A percentile compares a stretch with the other conserved stretches of the same genome.
Conservation (phyloP, 2,888 invertebrate species). For the Rutpela maculata region DNA sequence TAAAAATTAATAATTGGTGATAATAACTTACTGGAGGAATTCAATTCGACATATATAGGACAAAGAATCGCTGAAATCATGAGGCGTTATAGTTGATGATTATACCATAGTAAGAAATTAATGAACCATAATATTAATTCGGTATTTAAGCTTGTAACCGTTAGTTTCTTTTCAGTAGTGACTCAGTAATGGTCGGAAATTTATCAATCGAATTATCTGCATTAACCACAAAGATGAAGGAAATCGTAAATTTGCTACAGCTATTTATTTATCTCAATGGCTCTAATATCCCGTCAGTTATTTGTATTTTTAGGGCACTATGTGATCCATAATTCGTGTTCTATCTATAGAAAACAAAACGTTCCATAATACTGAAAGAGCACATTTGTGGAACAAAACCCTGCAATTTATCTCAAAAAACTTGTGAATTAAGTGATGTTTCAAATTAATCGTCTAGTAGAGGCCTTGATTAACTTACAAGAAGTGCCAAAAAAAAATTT, state of each 20-base stretch:
- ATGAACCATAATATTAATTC: constrained; percentile 1
- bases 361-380: neutral
- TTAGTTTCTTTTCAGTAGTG: constrained; percentile 4
- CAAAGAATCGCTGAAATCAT: neutral
- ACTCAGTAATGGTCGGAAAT: neutral
- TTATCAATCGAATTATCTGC: constrained; percentile 7
- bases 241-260: neutral
- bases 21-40: neutral
- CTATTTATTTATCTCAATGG: neutral
- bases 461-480: no score
- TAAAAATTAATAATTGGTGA: neutral
- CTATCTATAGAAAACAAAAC: neutral
- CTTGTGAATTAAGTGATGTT: no score
- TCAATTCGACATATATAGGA: neutral
- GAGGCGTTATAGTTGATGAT: neutral
- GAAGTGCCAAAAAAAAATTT: no score
- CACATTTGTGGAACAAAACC: neutral
- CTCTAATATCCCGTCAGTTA: neutral
- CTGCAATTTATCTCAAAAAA: no score
- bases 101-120: neutral
- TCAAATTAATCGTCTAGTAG: no score
- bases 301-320: neutral
- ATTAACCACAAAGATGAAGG: neutral
- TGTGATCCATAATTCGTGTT: neutral
- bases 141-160: neutral